Evolutionary conservation across 2,797 vertebrate species (phyloP).

Genomic region (Pseudochaenichthys georgianus): DNA sequence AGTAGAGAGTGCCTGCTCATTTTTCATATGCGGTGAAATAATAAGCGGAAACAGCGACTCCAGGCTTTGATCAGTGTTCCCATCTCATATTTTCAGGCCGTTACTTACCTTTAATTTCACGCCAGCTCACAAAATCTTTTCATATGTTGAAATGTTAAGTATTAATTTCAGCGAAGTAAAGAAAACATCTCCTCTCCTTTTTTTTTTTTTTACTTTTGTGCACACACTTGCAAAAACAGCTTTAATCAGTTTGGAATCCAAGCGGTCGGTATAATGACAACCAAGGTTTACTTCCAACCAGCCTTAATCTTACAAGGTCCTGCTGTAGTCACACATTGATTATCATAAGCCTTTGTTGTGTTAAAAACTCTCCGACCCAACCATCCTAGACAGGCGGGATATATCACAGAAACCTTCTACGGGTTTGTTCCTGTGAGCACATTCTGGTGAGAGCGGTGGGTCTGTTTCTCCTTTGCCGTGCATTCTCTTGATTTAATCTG

Average conservation of each 20-base stretch:
- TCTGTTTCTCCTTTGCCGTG: constrained; percentile 82
- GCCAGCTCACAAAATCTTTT: constrained; percentile 57
- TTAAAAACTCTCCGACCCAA: constrained; percentile 74
- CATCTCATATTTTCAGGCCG: constrained; percentile 43
- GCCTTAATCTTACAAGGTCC: constrained; percentile 79
- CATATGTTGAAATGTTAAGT: constrained; percentile 52
- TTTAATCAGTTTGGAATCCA: constrained; percentile 77
- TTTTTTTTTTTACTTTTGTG: constrained; percentile 1
- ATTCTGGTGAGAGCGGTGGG: constrained; percentile 60
- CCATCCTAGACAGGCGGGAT: constrained; percentile 72
- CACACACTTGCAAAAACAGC: constrained; percentile 40
- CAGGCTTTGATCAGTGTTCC: constrained; percentile 54
- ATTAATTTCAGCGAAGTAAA: constrained; percentile 57
- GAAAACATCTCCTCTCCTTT: constrained; percentile 32
- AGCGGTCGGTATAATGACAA: constrained; percentile 74
- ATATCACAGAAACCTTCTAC: constrained; percentile 68
- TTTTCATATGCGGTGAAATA: constrained; percentile 41
- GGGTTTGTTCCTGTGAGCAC: constrained; percentile 60
- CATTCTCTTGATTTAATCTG: constrained; percentile 87
- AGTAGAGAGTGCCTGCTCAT: constrained; percentile 6
- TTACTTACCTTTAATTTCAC: constrained; percentile 67
- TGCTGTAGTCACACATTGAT: constrained; percentile 80
- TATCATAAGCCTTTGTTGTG: constrained; percentile 79
- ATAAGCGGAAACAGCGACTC: constrained; percentile 25
- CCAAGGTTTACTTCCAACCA: constrained; percentile 76